These are phyloP conservation scores for Alethe diademata DNA, from an alignment of 2,113 vertebrate species.

Conservation along the genomic window DNA sequence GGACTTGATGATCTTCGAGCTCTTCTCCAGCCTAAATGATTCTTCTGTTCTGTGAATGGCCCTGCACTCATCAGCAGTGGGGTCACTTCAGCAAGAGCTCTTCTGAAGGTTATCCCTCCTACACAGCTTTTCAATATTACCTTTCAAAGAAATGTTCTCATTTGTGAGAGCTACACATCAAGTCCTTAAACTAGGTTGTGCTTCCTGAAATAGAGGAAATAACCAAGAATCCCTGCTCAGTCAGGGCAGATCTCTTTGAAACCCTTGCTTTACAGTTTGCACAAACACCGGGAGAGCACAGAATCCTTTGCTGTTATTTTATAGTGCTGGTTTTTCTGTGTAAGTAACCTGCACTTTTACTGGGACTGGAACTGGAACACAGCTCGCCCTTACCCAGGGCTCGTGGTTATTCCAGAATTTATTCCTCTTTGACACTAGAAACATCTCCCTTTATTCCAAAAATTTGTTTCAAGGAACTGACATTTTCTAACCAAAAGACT, in stretches of 20 bases:
- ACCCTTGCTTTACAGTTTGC: not conserved
- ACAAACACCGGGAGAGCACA: not conserved
- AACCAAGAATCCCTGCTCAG: not conserved
- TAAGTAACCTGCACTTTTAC: not conserved
- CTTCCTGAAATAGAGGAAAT: not conserved
- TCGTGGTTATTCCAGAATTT: not conserved
- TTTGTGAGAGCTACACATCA: not conserved
- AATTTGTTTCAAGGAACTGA: not conserved
- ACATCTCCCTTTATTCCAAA: not conserved
- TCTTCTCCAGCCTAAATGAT: not conserved
- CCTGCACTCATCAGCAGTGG: not conserved
- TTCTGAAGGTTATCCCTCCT: not conserved
- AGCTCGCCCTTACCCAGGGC: not conserved
- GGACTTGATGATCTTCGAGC: not conserved
- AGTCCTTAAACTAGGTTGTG: not conserved
- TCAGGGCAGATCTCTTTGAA: not conserved
- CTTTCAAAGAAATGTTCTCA: not conserved
- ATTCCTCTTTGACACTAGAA: not conserved
- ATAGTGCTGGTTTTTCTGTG: not conserved
- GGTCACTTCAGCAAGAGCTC: not conserved
- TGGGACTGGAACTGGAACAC: not conserved
- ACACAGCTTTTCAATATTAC: not conserved
- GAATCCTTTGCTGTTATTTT: not conserved
- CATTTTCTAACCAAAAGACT: conserved; percentile 20
- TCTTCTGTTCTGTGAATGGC: not conserved